Base-by-base conservation (phyloP, 2,797 vertebrate genomes). In the Apogon hyalosoma region DNA sequence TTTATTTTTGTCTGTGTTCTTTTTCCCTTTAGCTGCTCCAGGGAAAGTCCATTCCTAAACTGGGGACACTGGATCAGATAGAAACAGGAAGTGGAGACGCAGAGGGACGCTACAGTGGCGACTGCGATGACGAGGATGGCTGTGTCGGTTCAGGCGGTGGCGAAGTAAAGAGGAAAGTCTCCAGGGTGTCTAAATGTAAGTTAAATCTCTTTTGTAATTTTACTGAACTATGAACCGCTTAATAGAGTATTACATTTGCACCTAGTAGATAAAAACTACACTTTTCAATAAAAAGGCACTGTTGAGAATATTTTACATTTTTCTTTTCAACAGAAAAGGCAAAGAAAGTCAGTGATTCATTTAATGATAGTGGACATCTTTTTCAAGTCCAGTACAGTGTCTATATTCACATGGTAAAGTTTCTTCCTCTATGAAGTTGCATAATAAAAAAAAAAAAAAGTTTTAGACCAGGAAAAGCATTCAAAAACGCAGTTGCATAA, bases 41-140 rank as follows among this genome's bases (percentile, higher is more conserved):
- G 84, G 94, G 93, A 6, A 94, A 94, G 68, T 92, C 92, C 11
- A 92, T 95, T 66, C 94, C 94, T 45, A 95, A 94, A 78, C 82
- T 94, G 11, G 91, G 91, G 1, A 94, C 90, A 1, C 62, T 94
- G 88, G 94, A 94, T 79, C 90, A 90, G 81, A 94, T 94, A n/a
- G 93, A 95, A 87, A 92, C 92, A 11, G 94, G 94, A 76, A 95
- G 94, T 42, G 94, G 95, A 71, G 92, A 95, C 13, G 18, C 48
- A 1, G 92, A 75, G 12, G 93, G 92, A 1, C 88, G 82, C 10
- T 88, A 92, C 85, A 97, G 96, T 4, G 96, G 96, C 1, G 95
- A 97, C 38, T 97, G 96, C 42, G 96, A 97, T 9, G 96, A 97
- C 3, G 97, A 98, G 77, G 96, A 97, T 0, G 95, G 94, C 0